These are phyloP conservation scores for Pecten maximus DNA, from an alignment of 2,888 invertebrate species.

Conservation along the genomic window DNA sequence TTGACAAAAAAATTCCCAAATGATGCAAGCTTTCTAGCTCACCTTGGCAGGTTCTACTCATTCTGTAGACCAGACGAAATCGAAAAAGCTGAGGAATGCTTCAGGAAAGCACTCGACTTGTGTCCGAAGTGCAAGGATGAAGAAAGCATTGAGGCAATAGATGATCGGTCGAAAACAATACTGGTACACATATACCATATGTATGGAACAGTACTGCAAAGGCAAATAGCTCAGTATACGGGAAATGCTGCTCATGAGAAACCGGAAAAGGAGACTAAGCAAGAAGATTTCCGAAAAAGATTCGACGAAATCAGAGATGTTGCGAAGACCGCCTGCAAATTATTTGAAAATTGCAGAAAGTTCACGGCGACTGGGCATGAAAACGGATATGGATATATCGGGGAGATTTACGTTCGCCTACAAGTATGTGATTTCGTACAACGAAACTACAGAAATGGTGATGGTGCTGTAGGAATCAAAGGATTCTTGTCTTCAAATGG, in stretches of 20 bases:
- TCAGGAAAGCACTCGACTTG: constrained; percentile 55
- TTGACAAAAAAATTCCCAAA: constrained; percentile 61
- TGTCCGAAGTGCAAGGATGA: constrained; percentile 54
- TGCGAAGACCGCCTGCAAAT: constrained; percentile 53
- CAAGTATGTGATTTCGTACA: constrained; percentile 55
- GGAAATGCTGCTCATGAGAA: constrained; percentile 45
- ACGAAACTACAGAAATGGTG: constrained; percentile 23
- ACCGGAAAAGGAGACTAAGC: constrained; percentile 31
- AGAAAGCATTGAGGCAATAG: constrained; percentile 46
- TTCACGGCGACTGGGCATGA: constrained; percentile 52
- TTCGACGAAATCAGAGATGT: constrained; percentile 38
- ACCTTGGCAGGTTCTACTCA: constrained; percentile 64
- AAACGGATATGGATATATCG: constrained; percentile 48
- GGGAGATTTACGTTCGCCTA: constrained; percentile 55
- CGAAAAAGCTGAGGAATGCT: constrained; percentile 59
- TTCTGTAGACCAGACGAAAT: constrained; percentile 62
- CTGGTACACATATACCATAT: constrained; percentile 64
- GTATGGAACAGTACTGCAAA: constrained; percentile 57
- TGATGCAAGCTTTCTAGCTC: constrained; percentile 63
- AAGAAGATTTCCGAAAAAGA: constrained; percentile 29
- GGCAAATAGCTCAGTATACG: constrained; percentile 50
- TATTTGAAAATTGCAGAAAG: constrained; percentile 50
- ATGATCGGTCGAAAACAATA: constrained; percentile 50
- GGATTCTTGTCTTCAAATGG: neutral
- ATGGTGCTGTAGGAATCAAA: constrained; percentile 26